These are phyloP conservation scores for Lymantria monacha DNA, from an alignment of 2,888 invertebrate species.

Conservation along the genomic window DNA sequence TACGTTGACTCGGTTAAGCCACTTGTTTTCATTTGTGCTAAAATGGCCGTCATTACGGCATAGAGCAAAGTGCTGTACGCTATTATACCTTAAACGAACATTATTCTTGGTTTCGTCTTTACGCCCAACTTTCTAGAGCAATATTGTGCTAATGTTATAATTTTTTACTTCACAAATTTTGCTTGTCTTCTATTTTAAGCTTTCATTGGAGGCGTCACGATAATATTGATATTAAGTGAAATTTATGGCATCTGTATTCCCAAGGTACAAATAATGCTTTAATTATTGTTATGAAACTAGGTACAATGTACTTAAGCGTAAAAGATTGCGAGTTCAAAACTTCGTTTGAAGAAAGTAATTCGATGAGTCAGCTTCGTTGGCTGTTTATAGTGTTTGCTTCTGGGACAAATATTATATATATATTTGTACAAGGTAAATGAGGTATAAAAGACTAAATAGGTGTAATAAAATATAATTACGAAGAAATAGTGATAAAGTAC, in stretches of 20 bases:
- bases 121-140: conserved; percentile 43
- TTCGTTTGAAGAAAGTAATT: too few relatives aligned
- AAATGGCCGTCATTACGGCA: conserved; percentile 64
- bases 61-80: conserved; percentile 66
- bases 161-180: conserved; percentile 19
- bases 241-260: not conserved
- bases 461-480: too few relatives aligned
- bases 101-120: conserved; percentile 60
- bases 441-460: too few relatives aligned
- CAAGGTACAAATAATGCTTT: too few relatives aligned
- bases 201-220: not conserved
- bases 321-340: too few relatives aligned
- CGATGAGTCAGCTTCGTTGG: too few relatives aligned
- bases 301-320: too few relatives aligned
- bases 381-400: too few relatives aligned
- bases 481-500: too few relatives aligned
- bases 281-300: too few relatives aligned
- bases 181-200: not conserved
- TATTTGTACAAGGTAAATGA: too few relatives aligned
- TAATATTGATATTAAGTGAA: not conserved
- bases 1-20: conserved; percentile 54
- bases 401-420: too few relatives aligned
- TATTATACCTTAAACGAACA: conserved; percentile 57
- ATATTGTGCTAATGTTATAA: conserved; percentile 16
- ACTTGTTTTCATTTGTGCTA: conserved; percentile 68